Conservation (phyloP, 1,140 invertebrate genomes). For the Fragariocoptes setiger region DNA sequence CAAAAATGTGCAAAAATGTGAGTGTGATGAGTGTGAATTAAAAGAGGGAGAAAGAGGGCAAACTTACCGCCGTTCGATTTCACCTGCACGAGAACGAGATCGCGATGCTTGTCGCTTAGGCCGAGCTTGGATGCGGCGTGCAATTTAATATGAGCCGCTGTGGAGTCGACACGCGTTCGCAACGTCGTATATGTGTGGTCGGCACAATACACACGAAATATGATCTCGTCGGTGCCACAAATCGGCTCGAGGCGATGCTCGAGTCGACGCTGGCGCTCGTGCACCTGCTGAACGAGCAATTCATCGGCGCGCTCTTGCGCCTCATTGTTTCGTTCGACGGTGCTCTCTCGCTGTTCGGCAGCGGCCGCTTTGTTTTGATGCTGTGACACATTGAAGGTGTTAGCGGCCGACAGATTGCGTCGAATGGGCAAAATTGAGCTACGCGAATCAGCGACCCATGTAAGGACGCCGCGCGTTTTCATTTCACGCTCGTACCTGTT, state of each 20-base stretch:
- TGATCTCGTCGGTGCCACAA: slow-evolving; percentile 19
- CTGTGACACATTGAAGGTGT: no score
- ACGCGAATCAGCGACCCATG: no score
- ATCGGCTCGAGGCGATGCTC: neutral
- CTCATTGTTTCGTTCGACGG: no score
- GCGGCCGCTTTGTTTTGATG: no score
- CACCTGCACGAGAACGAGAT: slow-evolving; percentile 42
- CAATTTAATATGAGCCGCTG: slow-evolving; percentile 34
- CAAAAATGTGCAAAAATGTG: no score
- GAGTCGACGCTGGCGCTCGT: neutral
- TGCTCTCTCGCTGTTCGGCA: no score
- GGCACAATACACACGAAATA: slow-evolving; percentile 49
- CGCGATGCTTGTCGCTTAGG: slow-evolving; percentile 16
- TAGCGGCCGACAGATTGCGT: no score
- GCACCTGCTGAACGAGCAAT: no score
- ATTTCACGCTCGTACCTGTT: no score
- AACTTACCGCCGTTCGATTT: slow-evolving; percentile 29
- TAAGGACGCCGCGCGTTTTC: no score
- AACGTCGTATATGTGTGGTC: slow-evolving; percentile 56
- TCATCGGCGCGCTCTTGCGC: no score
- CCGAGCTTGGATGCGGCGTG: slow-evolving; percentile 40
- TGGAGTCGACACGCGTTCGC: slow-evolving; percentile 33
- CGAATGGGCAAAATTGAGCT: no score
- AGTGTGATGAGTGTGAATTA: slow-evolving; percentile 2
- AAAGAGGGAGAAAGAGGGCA: slow-evolving; percentile 5